Conservation (phyloP, 2,113 vertebrate genomes). For the Acrocephalus kingi region DNA sequence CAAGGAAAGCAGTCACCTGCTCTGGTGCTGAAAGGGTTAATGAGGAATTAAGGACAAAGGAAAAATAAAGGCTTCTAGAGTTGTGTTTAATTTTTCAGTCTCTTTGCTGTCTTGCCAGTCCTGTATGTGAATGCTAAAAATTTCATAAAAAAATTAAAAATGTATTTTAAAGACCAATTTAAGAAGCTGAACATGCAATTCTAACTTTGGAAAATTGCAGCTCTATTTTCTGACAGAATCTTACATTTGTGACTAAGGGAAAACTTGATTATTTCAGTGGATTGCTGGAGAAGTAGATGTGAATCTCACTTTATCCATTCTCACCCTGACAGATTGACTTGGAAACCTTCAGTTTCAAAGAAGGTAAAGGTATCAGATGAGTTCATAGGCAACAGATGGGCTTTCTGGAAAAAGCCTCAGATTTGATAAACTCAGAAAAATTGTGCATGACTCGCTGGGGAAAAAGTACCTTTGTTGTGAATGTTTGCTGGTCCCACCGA, state of each 20-base stretch:
- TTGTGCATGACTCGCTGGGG: background rate
- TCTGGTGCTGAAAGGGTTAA: background rate
- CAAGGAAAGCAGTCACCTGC: background rate
- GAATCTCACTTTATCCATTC: background rate
- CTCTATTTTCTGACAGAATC: background rate
- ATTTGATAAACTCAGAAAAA: background rate
- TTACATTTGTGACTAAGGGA: background rate
- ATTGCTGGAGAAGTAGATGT: background rate
- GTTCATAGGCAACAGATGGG: constrained; percentile 26
- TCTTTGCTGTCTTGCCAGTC: background rate
- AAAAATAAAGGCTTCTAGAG: background rate
- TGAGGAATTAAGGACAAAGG: background rate
- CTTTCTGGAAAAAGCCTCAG: background rate
- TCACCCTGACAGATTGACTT: background rate
- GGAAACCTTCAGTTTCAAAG: constrained; percentile 12
- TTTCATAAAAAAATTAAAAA: background rate
- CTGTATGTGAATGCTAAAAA: background rate
- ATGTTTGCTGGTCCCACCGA: background rate
- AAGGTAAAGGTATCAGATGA: constrained; percentile 17
- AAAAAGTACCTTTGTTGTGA: background rate
- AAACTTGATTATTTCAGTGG: background rate
- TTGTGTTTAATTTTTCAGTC: background rate
- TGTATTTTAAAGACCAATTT: background rate
- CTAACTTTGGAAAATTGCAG: background rate
- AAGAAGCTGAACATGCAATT: background rate